Evolutionary conservation across 2,113 vertebrate species (phyloP), one percentile per base, ranked within the genome.

Genomic region (Myiozetetes cayanensis): DNA sequence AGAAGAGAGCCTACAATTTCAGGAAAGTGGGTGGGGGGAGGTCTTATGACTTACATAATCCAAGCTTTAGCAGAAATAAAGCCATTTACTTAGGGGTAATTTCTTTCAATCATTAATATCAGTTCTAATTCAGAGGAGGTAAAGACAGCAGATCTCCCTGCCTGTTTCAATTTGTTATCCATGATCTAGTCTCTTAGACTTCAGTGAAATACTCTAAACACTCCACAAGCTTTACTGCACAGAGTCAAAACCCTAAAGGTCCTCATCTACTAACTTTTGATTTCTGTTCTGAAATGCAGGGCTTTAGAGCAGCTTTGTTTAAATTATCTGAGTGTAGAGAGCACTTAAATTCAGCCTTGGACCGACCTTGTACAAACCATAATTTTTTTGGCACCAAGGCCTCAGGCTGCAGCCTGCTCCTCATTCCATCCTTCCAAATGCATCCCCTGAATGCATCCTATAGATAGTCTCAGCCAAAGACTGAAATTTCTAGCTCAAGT

Each of bases 271-370:
- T 35, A 66, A 39, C 23, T 62, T 83, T 19, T 62, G 46, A 37
- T 55, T 80, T 71, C 86, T 93, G 37, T 33, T 70, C 50, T 59
- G 55, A 91, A 90, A 86, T 10, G 19, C 12, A 43, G 55, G 49
- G 18, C 65, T 79, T 94, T 56, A 53, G 6, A 84, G 65, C 59
- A 88, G 68, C 88, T 93, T 89, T 86, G 76, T 90, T 93, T 90
- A 90, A 95, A 86, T 59, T 67, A 73, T 67, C 68, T 59, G 43
- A 71, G 35, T 63, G 81, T 31, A 67, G 93, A 90, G 44, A 94
- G 55, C 72, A 67, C 88, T 92, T 84, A 74, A 81, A 89, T 50
- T 74, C 83, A 78, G 83, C 94, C 94, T 88, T 84, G 52, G 50
- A 14, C 50, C 89, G 89, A 92, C 93, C 94, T 92, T 88, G 83